Base-by-base conservation (phyloP, 2,113 vertebrate genomes). In the Epinephelus cyanopodus region DNA sequence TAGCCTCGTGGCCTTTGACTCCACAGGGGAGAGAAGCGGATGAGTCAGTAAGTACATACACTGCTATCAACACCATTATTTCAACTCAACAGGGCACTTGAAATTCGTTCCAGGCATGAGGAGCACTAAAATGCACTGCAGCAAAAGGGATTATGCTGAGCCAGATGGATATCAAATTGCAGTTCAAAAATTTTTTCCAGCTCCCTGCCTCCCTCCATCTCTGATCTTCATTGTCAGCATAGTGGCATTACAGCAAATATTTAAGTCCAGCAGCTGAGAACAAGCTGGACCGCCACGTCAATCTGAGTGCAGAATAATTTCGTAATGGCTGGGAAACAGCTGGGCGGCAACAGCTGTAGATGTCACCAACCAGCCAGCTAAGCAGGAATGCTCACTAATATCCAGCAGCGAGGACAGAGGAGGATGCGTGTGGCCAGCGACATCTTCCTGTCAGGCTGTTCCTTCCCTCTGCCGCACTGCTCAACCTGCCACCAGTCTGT, bases 241-340 rank as follows among this genome's bases (percentile, higher is more conserved):
- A 86, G 91, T 71, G 84, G 86, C 87, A 92, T 93, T 93, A 92
- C 68, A 87, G 91, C 74, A 89, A 88, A 93, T 87, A 91, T 92
- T 92, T 93, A 89, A 93, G 87, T 91, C 84, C 88, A 73, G 84
- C 78, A 78, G 88, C 79, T 79, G 81, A 91, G 86, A 89, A 90
- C 88, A 91, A 88, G 86, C 91, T 85, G 88, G 84, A 48, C 83
- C 83, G 78, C 74, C 90, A 84, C 86, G 90, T 91, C 92, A 92
- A 84, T 93, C 82, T 90, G 81, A 92, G 86, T 61, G 86, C 76
- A 83, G 92, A 90, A 93, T 94, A 92, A 95, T 95, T 95, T 95
- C 87, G 81, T 95, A 95, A 95, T 95, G 93, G 93, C 89, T 52
- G 71, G 62, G 84, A 91, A 93, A 95, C 94, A 95, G 90, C 91